Evolutionary conservation across 2,113 vertebrate species (phyloP).

Genomic region (Galbula dea): DNA sequence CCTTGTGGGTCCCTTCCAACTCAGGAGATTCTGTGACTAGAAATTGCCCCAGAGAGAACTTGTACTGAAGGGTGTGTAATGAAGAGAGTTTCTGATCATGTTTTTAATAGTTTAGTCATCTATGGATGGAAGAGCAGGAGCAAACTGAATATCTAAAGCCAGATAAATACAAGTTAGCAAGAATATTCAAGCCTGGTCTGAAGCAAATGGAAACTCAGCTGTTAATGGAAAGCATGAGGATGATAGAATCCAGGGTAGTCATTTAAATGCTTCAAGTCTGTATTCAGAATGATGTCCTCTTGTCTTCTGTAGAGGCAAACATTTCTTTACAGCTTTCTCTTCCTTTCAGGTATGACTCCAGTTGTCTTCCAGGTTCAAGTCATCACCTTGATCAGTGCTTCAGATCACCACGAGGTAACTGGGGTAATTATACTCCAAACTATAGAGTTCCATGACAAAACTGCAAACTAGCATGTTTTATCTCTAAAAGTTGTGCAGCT

Average conservation of each 20-base stretch:
- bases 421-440: background rate
- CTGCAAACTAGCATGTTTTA: background rate
- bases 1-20: too few relatives aligned
- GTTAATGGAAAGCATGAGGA: background rate
- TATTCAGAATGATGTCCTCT: background rate
- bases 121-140: background rate
- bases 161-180: background rate
- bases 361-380: background rate
- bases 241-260: background rate
- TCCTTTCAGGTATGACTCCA: background rate
- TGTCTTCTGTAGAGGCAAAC: background rate
- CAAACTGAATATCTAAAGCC: background rate
- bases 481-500: background rate
- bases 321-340: background rate
- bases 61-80: background rate
- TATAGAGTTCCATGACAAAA: background rate
- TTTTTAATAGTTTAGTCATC: background rate
- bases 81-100: background rate
- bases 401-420: background rate
- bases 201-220: background rate
- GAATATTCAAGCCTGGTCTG: background rate
- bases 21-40: too few relatives aligned
- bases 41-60: background rate
- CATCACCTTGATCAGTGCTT: background rate
- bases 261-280: background rate